Base-by-base conservation (phyloP, 2,113 vertebrate genomes). In the Cyprinodon tularosa region DNA sequence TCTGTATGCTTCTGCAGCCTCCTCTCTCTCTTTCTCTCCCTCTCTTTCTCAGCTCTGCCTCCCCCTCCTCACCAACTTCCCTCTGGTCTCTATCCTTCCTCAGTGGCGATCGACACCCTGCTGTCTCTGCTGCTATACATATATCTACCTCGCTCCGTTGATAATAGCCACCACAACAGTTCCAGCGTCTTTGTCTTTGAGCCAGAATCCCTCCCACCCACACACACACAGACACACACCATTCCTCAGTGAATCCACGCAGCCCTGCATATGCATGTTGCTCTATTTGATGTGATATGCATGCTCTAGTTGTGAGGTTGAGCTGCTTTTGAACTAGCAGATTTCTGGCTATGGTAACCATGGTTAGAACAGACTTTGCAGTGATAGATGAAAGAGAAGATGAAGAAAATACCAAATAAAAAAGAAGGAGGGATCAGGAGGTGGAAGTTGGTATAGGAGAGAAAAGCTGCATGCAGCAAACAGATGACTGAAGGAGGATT, bases 1-100 rank as follows among this genome's bases (percentile, higher is more conserved):
- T 98, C 96, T 97, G 96, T 97, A 99, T 98, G 96, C 97, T 95
- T 94, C 95, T 95, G 95, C 95, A 95, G 95, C 95, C 93, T 93
- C 94, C 94, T 93, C 92, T 93, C 91, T 86, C 95, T 94, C 92
- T 93, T 91, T 92, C 91, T 85, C 95, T 94, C 92, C 84, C 92
- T 93, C 92, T 95, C 95, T 70, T 90, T 88, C 93, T 90, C 83
- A 83, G 95, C 90, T 85, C 93, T 93, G 95, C 95, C 66, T 77
- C 37, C 69, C 73, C 84, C 80, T 81, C 64, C 84, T 75, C 91
- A 53, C 90, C 94, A 88, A 86, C 94, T 94, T 94, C 92, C 93
- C 94, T 94, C 95, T 90, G 94, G 76, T 81, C 84, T 84, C 85
- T 85, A 89, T 94, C 93, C 93, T 94, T 69, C 85, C 94, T 94